A percentile compares a stretch with the other conserved stretches of the same genome.
Conservation (phyloP, 1,140 invertebrate genomes). For the Drosophila kurseongensis region DNA sequence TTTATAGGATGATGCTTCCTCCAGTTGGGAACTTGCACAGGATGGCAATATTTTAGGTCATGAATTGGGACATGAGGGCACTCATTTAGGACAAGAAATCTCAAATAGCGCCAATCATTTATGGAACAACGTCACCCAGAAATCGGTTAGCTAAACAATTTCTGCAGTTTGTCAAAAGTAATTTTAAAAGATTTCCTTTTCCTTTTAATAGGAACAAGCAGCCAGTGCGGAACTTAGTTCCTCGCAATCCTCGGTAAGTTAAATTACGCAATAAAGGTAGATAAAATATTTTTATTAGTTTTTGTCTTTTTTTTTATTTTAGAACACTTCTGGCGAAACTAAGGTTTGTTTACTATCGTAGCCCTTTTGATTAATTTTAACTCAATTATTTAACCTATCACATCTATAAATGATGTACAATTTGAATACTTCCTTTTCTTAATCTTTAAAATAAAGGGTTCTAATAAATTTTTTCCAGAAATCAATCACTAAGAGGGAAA, state of each 20-base stretch:
- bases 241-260: slow-evolving; percentile 12
- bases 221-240: slow-evolving; percentile 10
- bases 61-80: slow-evolving; percentile 36
- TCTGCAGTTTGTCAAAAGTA: not conserved
- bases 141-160: slow-evolving; percentile 12
- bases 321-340: no score
- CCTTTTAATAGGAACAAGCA: slow-evolving; percentile 3
- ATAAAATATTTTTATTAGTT: no score
- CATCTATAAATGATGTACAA: no score
- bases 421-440: no score
- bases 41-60: slow-evolving; percentile 38
- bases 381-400: no score
- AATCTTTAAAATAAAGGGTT: no score
- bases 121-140: slow-evolving; percentile 25
- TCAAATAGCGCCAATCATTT: slow-evolving; percentile 26
- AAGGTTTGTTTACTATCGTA: no score
- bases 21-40: slow-evolving; percentile 10
- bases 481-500: slow-evolving; percentile 2
- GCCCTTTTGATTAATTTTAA: no score
- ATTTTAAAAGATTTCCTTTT: not conserved
- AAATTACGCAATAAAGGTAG: not conserved
- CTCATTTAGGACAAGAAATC: slow-evolving; percentile 8
- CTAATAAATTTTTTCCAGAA: not conserved
- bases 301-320: no score
- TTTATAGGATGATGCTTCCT: not conserved